Evolutionary conservation across 1,140 invertebrate species (phyloP), one percentile per base, ranked within the genome.

Genomic region (Leptinotarsa defecta): DNA sequence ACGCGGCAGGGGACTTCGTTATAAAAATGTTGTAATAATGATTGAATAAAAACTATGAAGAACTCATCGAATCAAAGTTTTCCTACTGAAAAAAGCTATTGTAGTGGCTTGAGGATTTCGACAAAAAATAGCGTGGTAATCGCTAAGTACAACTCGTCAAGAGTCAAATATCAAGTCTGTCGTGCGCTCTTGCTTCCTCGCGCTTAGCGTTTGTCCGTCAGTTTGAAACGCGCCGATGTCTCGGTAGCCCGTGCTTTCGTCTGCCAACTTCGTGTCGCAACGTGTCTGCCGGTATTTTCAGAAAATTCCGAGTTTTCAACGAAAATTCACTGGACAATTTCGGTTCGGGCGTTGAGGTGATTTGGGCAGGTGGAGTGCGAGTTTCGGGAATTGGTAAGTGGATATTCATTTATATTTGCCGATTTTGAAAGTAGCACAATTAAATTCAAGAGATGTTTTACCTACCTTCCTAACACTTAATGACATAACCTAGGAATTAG

Each of bases 201-300:
- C 20, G 64, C 20, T 65, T 20, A 34, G 22, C 20, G 64, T 65
- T 65, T 65, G 20, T 22, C 64, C 64, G 64, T 65, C 64, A 65
- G 64, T 65, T 65, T 65, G 64, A 24, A 65, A 15, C 64, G 64
- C 22, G 64, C 64, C 64, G 20, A 65, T 15, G 27, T 65, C 64
- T 65, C 20, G 64, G 64, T 65, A 65, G 64, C 22, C 20, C 27
- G 27, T 65, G 20, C 64, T 15, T 15, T 34, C 20, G 20, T 65
- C 27, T 65, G 20, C 64, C 20, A 24, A 27, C 52, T 57, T 57
- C n/a, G 52, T 57, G 52, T 57, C 52, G 52, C 52, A 57, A 57
- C 52, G 52, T 57, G 52, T 57, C 52, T 57, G 52, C 52, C 52
- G 52, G 52, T 57, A 57, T 57, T 57, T 57, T 57, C 52, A 19